Conservation (phyloP, 2,888 invertebrate species). For the Periphyllus acericola region DNA sequence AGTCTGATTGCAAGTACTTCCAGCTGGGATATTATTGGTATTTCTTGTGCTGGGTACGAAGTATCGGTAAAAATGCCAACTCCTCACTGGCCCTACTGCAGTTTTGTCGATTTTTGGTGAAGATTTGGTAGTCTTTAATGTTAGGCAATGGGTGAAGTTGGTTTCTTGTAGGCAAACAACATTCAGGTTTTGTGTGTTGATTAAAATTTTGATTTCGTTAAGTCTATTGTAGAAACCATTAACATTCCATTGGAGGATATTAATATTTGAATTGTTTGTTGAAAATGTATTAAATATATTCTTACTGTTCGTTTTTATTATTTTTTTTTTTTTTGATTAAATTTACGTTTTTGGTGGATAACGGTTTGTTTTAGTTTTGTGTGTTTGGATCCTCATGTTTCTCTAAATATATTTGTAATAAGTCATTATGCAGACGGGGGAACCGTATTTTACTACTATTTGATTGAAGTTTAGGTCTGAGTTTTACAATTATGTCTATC, state of each 20-base stretch:
- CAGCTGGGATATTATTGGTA: not conserved
- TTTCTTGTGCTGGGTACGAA: not conserved
- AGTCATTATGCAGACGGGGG: not conserved
- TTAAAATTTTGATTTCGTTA: conserved; percentile 7
- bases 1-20: conserved; percentile 1
- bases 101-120: not conserved
- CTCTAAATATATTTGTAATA: not conserved
- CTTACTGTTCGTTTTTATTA: not conserved
- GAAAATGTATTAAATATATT: not conserved
- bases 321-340: no score
- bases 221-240: conserved; percentile 14
- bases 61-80: not conserved
- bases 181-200: not conserved
- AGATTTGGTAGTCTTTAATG: not conserved
- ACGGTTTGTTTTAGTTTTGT: not conserved
- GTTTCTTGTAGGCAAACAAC: conserved; percentile 38
- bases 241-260: conserved; percentile 5
- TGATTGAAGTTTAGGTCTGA: not conserved
- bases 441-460: not conserved
- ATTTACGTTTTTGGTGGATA: not conserved
- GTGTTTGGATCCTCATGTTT: not conserved
- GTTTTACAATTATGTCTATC: not conserved
- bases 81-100: not conserved
- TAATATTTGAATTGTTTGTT: not conserved
- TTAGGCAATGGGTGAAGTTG: not conserved